Evolutionary conservation across 2,888 invertebrate genomes (phyloP).

Genomic region (Drosophila rubida): DNA sequence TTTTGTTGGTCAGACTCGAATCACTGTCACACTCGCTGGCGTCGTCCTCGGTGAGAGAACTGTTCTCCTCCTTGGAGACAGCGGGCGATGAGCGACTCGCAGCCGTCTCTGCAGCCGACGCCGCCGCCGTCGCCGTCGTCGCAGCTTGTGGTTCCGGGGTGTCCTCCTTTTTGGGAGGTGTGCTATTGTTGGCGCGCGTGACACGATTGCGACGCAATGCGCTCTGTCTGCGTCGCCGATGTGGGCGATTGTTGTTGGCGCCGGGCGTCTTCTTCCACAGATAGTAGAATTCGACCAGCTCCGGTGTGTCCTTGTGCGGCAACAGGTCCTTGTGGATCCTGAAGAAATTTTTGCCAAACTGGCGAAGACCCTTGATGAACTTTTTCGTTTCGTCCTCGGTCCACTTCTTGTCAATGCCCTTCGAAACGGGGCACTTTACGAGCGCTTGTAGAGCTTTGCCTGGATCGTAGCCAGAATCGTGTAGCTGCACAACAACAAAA

Average conservation of each 20-base stretch:
- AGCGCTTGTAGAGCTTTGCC: slow-evolving; percentile 97
- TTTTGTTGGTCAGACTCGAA: slow-evolving; percentile 91
- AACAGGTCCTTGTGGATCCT: slow-evolving; percentile 98
- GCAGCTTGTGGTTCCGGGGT: slow-evolving; percentile 87
- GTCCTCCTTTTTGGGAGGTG: slow-evolving; percentile 92
- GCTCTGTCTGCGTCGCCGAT: slow-evolving; percentile 94
- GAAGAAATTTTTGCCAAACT: slow-evolving; percentile 99
- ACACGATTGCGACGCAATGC: slow-evolving; percentile 94
- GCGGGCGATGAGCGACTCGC: slow-evolving; percentile 87
- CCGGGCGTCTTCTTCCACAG: slow-evolving; percentile 99
- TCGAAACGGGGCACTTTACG: slow-evolving; percentile 98
- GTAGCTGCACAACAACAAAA: slow-evolving; percentile 87
- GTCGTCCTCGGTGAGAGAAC: slow-evolving; percentile 94
- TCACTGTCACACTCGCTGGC: slow-evolving; percentile 98
- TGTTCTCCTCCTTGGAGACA: slow-evolving; percentile 91
- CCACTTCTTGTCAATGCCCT: slow-evolving; percentile 99
- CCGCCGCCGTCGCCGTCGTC: slow-evolving; percentile 84
- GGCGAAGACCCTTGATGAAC: slow-evolving; percentile 98
- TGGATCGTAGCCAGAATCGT: slow-evolving; percentile 98
- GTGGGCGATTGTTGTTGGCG: slow-evolving; percentile 98
- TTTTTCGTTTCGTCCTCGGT: slow-evolving; percentile 98
- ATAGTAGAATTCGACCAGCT: slow-evolving; percentile 99
- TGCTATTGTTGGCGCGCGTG: slow-evolving; percentile 90
- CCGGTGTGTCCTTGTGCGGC: slow-evolving; percentile 98
- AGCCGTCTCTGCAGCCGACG: slow-evolving; percentile 84